These are phyloP conservation scores for Malurus alboscapulatus DNA, from an alignment of 2,113 vertebrate genomes.

Conservation along the genomic window DNA sequence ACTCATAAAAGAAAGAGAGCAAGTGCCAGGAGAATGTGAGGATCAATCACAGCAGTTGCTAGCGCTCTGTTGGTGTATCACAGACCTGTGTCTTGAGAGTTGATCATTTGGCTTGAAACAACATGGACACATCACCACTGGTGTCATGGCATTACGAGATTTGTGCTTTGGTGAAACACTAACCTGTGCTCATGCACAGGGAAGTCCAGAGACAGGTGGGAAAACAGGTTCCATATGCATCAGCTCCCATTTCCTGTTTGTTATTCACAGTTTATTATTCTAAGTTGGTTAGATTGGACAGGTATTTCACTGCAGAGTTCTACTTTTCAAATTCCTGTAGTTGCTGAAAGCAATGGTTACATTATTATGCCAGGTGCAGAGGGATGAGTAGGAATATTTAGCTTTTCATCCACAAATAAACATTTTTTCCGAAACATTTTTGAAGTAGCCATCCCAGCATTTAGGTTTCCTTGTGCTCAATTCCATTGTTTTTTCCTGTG, in stretches of 20 bases:
- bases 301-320: not conserved
- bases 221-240: not conserved
- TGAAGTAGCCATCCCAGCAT: not conserved
- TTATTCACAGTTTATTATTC: not conserved
- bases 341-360: not conserved
- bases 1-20: not conserved
- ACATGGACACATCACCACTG: not conserved
- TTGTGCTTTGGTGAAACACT: not conserved
- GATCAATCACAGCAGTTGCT: not conserved
- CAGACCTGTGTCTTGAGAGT: not conserved
- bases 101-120: not conserved
- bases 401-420: not conserved
- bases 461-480: not conserved
- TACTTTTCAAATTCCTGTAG: not conserved
- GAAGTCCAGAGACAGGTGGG: not conserved
- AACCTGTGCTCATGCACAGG: not conserved
- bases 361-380: not conserved
- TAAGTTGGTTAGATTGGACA: not conserved
- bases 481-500: not conserved
- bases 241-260: not conserved
- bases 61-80: not conserved
- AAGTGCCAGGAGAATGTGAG: not conserved
- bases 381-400: not conserved
- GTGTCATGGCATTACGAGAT: accelerated
- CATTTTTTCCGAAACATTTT: not conserved